Evolutionary conservation across 2,113 vertebrate species (phyloP).

Genomic region (Potamarius usumacintae): DNA sequence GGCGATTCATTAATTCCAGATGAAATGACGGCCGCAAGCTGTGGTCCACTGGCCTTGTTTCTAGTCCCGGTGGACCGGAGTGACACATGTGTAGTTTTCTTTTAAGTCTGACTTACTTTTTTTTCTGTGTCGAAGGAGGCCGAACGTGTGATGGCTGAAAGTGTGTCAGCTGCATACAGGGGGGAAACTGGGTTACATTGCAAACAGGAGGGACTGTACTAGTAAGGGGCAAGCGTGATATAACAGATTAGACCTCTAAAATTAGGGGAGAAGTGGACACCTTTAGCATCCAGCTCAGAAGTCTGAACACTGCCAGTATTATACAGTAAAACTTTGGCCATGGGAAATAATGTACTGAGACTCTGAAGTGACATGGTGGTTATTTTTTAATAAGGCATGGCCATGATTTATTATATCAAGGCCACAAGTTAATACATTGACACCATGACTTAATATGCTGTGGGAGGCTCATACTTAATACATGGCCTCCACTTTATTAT

Average conservation of each 20-base stretch:
- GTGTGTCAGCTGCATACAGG: conserved; percentile 65
- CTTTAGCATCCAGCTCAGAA: background rate
- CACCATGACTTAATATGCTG: conserved; percentile 3
- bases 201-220: conserved; percentile 33
- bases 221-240: background rate
- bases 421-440: conserved; percentile 10
- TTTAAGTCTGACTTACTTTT: conserved; percentile 83
- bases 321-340: background rate
- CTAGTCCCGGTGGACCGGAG: conserved; percentile 62
- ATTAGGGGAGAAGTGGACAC: background rate
- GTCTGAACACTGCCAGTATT: background rate
- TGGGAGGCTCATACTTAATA: conserved; percentile 5
- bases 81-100: conserved; percentile 74
- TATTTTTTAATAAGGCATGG: conserved; percentile 4
- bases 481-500: background rate
- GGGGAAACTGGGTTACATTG: conserved; percentile 37
- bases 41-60: conserved; percentile 78
- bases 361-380: background rate
- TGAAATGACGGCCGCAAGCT: conserved; percentile 75
- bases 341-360: background rate
- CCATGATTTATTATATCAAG: background rate
- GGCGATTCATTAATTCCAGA: conserved; percentile 75
- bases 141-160: conserved; percentile 61
- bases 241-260: background rate
- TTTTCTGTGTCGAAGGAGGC: conserved; percentile 46